A percentile compares a stretch with the other conserved stretches of the same genome.
Evolutionary conservation across 2,113 vertebrate species (phyloP).

Genomic region (Eidolon helvum): DNA sequence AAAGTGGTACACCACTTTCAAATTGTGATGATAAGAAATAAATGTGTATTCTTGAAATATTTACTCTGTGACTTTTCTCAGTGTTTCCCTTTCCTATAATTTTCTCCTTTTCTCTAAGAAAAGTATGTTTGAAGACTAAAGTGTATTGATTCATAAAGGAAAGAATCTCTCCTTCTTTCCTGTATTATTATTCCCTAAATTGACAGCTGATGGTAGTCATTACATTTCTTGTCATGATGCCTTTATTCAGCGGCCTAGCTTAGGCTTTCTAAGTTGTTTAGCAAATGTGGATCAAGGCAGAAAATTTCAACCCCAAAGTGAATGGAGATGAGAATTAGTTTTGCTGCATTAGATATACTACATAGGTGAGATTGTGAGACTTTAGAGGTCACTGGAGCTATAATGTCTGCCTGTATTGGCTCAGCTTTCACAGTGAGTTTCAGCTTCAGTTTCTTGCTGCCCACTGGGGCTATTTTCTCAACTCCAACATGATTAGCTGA

Average conservation of each 20-base stretch:
- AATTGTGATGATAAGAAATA: slow-evolving; percentile 22
- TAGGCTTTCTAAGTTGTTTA: background rate
- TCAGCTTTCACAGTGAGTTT: background rate
- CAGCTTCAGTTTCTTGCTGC: background rate
- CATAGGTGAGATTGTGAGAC: background rate
- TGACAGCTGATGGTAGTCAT: background rate
- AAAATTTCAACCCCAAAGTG: background rate
- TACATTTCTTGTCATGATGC: background rate
- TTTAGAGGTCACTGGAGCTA: background rate
- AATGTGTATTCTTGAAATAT: background rate
- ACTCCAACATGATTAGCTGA: background rate
- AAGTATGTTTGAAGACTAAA: background rate
- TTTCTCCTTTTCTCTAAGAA: background rate
- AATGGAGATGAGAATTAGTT: background rate
- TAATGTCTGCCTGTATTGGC: background rate
- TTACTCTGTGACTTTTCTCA: background rate
- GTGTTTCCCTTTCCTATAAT: background rate
- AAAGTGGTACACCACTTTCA: slow-evolving; percentile 7
- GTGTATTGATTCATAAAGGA: background rate
- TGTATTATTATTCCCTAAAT: background rate
- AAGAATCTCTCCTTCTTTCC: background rate
- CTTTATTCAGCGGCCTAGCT: background rate
- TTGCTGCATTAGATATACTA: background rate
- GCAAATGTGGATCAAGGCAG: background rate
- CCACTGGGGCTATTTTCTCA: background rate